These are phyloP conservation scores for Prunella fulvescens DNA, from an alignment of 2,113 vertebrate genomes.

Conservation along the genomic window DNA sequence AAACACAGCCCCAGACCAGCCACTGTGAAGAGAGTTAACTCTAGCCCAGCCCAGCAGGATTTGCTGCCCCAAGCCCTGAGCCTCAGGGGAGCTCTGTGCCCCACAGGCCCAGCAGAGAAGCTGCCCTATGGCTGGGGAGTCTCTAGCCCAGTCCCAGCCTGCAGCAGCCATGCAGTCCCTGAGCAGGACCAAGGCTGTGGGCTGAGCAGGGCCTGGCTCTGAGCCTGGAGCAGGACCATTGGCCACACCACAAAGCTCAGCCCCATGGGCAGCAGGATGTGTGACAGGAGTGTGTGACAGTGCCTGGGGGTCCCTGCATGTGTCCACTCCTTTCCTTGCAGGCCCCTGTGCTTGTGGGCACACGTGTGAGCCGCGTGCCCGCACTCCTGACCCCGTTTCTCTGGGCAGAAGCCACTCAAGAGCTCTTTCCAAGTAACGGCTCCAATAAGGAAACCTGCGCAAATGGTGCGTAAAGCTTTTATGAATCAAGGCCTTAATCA, in stretches of 20 bases:
- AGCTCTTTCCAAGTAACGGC: slow-evolving; percentile 48
- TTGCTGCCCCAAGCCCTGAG: not conserved
- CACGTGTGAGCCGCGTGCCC: not conserved
- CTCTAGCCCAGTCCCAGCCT: not conserved
- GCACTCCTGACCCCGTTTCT: not conserved
- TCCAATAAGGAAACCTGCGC: slow-evolving; percentile 35
- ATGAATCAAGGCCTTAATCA: slow-evolving; percentile 61
- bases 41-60: not conserved
- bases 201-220: not conserved
- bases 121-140: not conserved
- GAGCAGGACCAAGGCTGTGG: not conserved
- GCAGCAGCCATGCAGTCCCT: not conserved
- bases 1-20: not conserved
- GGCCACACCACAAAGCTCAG: not conserved
- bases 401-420: not conserved
- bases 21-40: too few relatives aligned
- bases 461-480: slow-evolving; percentile 17
- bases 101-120: not conserved
- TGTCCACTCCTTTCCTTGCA: not conserved
- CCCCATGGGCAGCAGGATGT: fast-evolving
- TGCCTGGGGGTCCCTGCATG: not conserved
- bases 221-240: not conserved
- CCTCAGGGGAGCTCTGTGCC: not conserved
- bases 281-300: not conserved
- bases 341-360: not conserved